Evolutionary conservation across 2,797 vertebrate genomes (phyloP).

Genomic region (Philypnodon macrostomus): DNA sequence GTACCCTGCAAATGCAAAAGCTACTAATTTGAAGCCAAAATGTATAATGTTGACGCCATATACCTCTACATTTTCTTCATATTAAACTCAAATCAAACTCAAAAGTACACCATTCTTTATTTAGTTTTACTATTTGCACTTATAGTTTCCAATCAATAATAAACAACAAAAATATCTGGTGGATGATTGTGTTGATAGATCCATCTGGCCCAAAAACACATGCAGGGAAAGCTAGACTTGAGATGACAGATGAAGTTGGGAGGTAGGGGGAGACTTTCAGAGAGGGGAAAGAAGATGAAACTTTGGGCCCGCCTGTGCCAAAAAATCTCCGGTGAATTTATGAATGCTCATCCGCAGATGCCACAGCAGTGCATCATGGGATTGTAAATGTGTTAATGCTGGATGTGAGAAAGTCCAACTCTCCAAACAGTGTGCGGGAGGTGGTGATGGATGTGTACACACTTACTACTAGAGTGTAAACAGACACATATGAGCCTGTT

Average conservation of each 20-base stretch:
- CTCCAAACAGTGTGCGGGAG: conserved; percentile 48
- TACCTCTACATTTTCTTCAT: too few relatives aligned
- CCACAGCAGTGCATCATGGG: conserved; percentile 34
- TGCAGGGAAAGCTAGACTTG: conserved; percentile 7
- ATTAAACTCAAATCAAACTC: too few relatives aligned
- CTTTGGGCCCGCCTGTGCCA: conserved; percentile 34
- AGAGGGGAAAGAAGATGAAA: conserved; percentile 53
- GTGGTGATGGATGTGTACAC: conserved; percentile 57
- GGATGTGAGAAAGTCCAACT: conserved; percentile 48
- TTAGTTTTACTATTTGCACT: background rate
- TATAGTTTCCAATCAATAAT: background rate
- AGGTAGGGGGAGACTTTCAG: conserved; percentile 17
- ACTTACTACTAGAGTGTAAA: conserved; percentile 31
- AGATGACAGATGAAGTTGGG: conserved; percentile 31
- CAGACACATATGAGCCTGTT: conserved; percentile 2
- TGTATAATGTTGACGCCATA: too few relatives aligned
- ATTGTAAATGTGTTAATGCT: conserved; percentile 55
- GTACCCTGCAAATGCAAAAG: too few relatives aligned
- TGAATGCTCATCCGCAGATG: conserved; percentile 46
- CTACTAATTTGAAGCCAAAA: too few relatives aligned
- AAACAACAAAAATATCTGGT: conserved; percentile 1
- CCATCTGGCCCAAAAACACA: conserved; percentile 18
- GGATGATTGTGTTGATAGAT: background rate
- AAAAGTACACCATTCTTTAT: background rate
- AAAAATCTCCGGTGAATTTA: conserved; percentile 57